Conservation (phyloP, 2,888 invertebrate species). For the Stratiomys singularior region DNA sequence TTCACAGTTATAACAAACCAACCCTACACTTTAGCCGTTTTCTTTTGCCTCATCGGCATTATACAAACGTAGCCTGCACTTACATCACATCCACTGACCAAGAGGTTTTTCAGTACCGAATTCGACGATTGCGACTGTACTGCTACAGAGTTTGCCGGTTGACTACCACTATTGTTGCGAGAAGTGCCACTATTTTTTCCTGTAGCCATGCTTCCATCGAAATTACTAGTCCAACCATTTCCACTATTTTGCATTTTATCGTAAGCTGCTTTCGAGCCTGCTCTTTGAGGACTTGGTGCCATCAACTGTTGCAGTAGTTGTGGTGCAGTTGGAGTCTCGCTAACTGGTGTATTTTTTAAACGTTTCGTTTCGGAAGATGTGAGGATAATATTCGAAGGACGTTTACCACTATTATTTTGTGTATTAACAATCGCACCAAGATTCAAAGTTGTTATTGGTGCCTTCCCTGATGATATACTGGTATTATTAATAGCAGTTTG, state of each 20-base stretch:
- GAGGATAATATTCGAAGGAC: constrained; percentile 52
- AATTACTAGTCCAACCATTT: constrained; percentile 62
- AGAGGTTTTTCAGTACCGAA: constrained; percentile 88
- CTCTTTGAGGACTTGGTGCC: constrained; percentile 64
- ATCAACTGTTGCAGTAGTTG: constrained; percentile 72
- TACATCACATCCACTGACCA: constrained; percentile 95
- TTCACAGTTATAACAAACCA: constrained; percentile 1
- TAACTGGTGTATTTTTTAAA: constrained; percentile 57
- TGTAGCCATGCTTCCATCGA: constrained; percentile 54
- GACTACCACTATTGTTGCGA: constrained; percentile 61
- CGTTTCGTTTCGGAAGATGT: constrained; percentile 50
- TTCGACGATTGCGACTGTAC: constrained; percentile 59
- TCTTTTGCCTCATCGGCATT: constrained; percentile 74
- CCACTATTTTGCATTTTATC: constrained; percentile 61
- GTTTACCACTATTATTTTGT: constrained; percentile 51
- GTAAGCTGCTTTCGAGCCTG: constrained; percentile 49
- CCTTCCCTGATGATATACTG: constrained; percentile 11
- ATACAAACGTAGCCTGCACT: constrained; percentile 91
- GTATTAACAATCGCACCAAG: constrained; percentile 41
- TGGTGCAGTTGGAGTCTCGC: constrained; percentile 60
- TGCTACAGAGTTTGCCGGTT: constrained; percentile 65
- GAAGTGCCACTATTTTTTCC: constrained; percentile 55
- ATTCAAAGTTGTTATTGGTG: constrained; percentile 24
- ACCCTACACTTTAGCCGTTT: constrained; percentile 64
- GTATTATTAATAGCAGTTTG: background rate